Conservation (phyloP, 2,797 vertebrate genomes). For the Anabas testudineus region DNA sequence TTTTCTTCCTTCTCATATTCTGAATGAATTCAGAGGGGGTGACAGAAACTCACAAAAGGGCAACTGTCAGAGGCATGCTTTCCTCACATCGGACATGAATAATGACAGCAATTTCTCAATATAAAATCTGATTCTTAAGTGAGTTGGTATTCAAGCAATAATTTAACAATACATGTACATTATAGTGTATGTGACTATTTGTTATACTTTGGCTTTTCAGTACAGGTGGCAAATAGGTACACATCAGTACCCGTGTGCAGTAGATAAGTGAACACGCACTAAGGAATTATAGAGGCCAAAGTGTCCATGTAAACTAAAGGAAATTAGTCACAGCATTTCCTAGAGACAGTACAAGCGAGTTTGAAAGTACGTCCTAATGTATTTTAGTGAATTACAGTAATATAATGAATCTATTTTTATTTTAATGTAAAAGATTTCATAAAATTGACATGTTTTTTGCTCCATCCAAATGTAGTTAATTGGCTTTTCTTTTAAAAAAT, state of each 20-base stretch:
- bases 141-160: not conserved
- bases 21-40: constrained; percentile 71
- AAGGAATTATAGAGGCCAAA: constrained; percentile 1
- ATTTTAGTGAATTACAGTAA: not conserved
- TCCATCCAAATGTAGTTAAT: not conserved
- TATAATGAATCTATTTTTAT: not conserved
- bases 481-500: not conserved
- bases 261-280: constrained; percentile 15
- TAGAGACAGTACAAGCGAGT: not conserved
- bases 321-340: constrained; percentile 11
- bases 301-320: constrained; percentile 11
- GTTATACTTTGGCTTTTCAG: not conserved
- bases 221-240: not conserved
- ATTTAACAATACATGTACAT: not conserved
- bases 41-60: constrained; percentile 67
- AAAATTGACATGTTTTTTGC: not conserved
- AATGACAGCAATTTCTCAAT: constrained; percentile 25
- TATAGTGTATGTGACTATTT: not conserved
- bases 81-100: constrained; percentile 36
- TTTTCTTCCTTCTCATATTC: constrained; percentile 59
- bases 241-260: not conserved
- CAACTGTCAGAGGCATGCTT: constrained; percentile 57
- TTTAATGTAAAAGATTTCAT: not conserved
- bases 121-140: constrained; percentile 11
- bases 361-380: not conserved